Base-by-base conservation (phyloP, 2,888 invertebrate genomes). In the Lepidochitona cinerea region DNA sequence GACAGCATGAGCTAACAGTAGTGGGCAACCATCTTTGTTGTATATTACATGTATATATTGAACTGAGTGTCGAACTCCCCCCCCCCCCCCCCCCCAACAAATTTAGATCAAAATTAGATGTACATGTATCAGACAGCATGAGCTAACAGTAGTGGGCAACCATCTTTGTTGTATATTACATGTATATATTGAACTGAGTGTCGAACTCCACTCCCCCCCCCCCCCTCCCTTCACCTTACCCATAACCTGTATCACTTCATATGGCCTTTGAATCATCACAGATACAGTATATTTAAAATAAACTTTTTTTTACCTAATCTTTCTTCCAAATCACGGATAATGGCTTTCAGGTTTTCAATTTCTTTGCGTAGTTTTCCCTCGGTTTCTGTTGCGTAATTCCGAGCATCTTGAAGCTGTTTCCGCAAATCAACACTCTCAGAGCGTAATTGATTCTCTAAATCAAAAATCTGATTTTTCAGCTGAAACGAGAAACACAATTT, bases 261-360 rank as follows among this genome's bases (percentile, higher is more conserved):
- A 18, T 12, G 41, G 9, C 41, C 41, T 41, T n/a, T n/a, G n/a
- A n/a, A n/a, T n/a, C n/a, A n/a, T n/a, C n/a, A n/a, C n/a, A n/a
- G n/a, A n/a, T n/a, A n/a, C n/a, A n/a, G n/a, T n/a, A n/a, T n/a
- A n/a, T n/a, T n/a, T n/a, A n/a, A n/a, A n/a, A n/a, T n/a, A n/a
- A n/a, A n/a, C n/a, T n/a, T n/a, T n/a, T 49, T 14, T 33, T 71
- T 76, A 89, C 89, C 88, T 66, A 89, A 74, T 74, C 87, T 80
- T 53, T 83, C 77, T 70, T 90, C 88, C 26, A 90, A 74, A 59
- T 88, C 86, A 32, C 73, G 74, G 9, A 90, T 89, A 68, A 89
- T 88, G 5, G 78, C 77, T 68, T 89, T 90, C 29, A 90, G 79
- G 76, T 85, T 86, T 9, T 79, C 78, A 18, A 89, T 83, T 75